These are phyloP conservation scores for Hermatobates lingyangjiaoensis DNA, from an alignment of 1,140 invertebrate genomes.

Conservation along the genomic window DNA sequence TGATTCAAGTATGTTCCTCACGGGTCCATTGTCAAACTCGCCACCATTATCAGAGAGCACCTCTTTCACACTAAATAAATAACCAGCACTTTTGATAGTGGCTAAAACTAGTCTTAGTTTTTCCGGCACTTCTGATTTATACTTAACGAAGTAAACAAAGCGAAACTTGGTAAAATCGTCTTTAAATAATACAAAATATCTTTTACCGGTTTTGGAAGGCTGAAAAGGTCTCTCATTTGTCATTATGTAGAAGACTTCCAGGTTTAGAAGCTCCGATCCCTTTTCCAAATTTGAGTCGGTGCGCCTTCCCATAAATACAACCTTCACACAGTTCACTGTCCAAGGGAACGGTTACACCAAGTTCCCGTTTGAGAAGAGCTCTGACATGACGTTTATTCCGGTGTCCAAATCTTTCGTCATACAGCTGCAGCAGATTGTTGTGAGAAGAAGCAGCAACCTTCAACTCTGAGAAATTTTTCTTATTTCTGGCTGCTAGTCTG, in stretches of 20 bases:
- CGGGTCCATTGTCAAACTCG: constrained; percentile 17
- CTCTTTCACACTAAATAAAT: constrained; percentile 18
- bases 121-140: constrained; percentile 19
- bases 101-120: constrained; percentile 16
- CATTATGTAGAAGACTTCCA: constrained; percentile 19
- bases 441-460: constrained; percentile 10
- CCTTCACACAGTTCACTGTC: constrained; percentile 19
- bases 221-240: constrained; percentile 20
- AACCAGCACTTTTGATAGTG: constrained; percentile 15
- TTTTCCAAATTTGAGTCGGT: constrained; percentile 20
- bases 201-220: constrained; percentile 17
- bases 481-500: constrained; percentile 14
- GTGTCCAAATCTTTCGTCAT: constrained; percentile 20
- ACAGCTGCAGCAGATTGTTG: constrained; percentile 16
- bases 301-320: constrained; percentile 19
- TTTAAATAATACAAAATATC: constrained; percentile 20
- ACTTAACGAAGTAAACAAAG: constrained; percentile 18
- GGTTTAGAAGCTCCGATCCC: constrained; percentile 16
- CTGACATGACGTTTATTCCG: constrained; percentile 19
- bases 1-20: constrained; percentile 16
- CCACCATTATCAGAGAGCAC: constrained; percentile 21
- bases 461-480: too few relatives aligned
- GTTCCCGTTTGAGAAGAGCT: constrained; percentile 14
- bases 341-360: constrained; percentile 14
- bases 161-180: constrained; percentile 21